phyloP scores from a whole-genome alignment of 2,113 vertebrate species.

The Ancistrus triradiatus region DNA sequence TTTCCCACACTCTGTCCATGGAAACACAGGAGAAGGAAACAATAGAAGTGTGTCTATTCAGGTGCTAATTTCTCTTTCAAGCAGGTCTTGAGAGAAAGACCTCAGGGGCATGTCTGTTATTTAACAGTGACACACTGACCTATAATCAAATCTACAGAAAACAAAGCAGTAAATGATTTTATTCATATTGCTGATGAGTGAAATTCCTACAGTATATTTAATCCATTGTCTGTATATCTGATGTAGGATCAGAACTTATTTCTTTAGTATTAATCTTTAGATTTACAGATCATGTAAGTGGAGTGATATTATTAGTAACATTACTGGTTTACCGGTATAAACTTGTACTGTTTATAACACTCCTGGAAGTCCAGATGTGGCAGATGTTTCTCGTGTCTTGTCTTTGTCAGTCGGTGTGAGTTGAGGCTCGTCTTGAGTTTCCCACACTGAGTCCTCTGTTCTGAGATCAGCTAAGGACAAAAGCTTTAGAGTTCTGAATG shows the following conservation, averaged over 20 bases:
- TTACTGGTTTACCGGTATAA: too few species aligned
- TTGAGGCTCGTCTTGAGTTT: constrained; percentile 41
- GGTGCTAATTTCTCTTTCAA: not conserved
- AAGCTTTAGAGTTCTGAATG: constrained; percentile 41
- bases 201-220: too few species aligned
- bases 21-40: not conserved
- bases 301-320: too few species aligned
- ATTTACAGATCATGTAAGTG: too few species aligned
- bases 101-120: not conserved
- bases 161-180: too few species aligned
- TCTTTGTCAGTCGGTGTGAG: constrained; percentile 41
- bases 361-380: constrained; percentile 9
- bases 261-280: too few species aligned
- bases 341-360: not conserved
- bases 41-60: constrained; percentile 2
- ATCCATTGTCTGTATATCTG: too few species aligned
- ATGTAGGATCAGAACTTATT: too few species aligned
- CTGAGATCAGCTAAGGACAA: constrained; percentile 45
- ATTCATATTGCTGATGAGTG: too few species aligned
- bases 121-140: not conserved
- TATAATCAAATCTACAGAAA: too few species aligned
- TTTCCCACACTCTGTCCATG: not conserved
- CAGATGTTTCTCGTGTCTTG: constrained; percentile 33
- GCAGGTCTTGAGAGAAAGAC: not conserved
- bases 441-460: constrained; percentile 44